A percentile compares a stretch with the other conserved stretches of the same genome.
These are phyloP conservation scores for Epicauta chinensis DNA, from an alignment of 1,140 invertebrate species.

Conservation along the genomic window DNA sequence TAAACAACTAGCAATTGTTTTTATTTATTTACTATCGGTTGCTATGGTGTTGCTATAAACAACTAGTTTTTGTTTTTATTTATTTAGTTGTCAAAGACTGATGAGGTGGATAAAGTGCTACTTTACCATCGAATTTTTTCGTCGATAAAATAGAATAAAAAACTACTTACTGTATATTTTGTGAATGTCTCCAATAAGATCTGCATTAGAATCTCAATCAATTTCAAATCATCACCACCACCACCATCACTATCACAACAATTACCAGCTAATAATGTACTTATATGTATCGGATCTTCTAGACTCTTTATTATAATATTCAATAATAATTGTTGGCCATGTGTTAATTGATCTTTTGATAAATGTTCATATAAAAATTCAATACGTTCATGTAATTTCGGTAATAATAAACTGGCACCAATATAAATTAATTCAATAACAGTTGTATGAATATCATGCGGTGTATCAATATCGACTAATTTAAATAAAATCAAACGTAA, in stretches of 20 bases:
- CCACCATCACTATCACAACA: conserved; percentile 1
- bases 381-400: conserved; percentile 54
- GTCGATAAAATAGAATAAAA: no score
- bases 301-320: conserved; percentile 56
- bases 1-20: no score
- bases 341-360: conserved; percentile 51
- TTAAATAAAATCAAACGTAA: conserved; percentile 53
- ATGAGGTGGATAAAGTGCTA: no score
- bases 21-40: no score
- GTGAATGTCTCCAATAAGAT: conserved; percentile 52
- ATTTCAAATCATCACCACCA: conserved; percentile 18
- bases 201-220: conserved; percentile 51
- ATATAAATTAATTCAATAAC: conserved; percentile 53
- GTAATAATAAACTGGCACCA: conserved; percentile 54
- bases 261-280: conserved; percentile 50
- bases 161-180: conserved; percentile 47
- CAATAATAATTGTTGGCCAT: conserved; percentile 57
- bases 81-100: no score
- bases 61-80: no score
- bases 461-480: conserved; percentile 55
- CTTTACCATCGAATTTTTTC: no score
- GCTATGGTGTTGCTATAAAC: no score
- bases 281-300: conserved; percentile 55
- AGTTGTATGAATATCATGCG: conserved; percentile 47
- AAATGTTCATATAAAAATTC: conserved; percentile 54